phyloP scores from a whole-genome alignment of 2,888 invertebrate genomes.

The Dioctria rufipes region DNA sequence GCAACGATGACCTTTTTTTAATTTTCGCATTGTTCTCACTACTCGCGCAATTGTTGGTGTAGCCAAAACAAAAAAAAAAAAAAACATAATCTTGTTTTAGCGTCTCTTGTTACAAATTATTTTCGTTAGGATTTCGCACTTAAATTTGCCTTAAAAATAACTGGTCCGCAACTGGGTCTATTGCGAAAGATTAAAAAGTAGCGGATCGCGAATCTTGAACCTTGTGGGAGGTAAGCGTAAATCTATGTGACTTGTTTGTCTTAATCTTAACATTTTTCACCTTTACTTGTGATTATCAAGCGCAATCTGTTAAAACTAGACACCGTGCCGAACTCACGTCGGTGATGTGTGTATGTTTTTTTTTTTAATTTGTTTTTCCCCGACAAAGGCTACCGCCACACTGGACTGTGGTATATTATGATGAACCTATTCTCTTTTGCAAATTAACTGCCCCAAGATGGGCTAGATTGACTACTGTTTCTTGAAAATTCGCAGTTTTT shows the following conservation, averaged over 20 bases:
- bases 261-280: not conserved
- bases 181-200: slow-evolving; percentile 25
- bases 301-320: slow-evolving; percentile 44
- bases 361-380: slow-evolving; percentile 6
- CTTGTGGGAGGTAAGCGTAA: slow-evolving; percentile 40
- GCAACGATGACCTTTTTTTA: slow-evolving; percentile 52
- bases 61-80: not conserved
- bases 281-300: slow-evolving; percentile 18
- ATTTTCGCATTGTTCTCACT: slow-evolving; percentile 50
- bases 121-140: slow-evolving; percentile 35
- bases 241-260: slow-evolving; percentile 2
- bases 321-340: slow-evolving; percentile 39
- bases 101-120: not conserved
- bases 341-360: not conserved
- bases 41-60: not conserved
- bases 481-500: slow-evolving; percentile 45
- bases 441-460: slow-evolving; percentile 32
- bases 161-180: slow-evolving; percentile 47
- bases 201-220: not conserved
- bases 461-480: slow-evolving; percentile 40
- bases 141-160: slow-evolving; percentile 25
- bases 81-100: not conserved
- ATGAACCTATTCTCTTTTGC: slow-evolving; percentile 33
- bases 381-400: slow-evolving; percentile 40
- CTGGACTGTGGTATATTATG: not conserved